Conservation (phyloP, 2,888 invertebrate genomes). For the Colostygia pectinataria region DNA sequence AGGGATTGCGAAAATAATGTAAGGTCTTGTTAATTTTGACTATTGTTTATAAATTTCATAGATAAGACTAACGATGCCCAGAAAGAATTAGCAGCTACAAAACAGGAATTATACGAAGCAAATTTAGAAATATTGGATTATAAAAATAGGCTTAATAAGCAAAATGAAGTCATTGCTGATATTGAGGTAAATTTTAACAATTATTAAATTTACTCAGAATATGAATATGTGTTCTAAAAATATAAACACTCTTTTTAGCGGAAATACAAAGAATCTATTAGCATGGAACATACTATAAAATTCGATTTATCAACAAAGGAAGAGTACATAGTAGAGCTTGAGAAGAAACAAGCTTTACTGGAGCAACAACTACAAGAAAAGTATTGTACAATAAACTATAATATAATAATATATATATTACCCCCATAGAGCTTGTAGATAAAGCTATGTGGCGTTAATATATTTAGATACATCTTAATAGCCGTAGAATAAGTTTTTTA, state of each 20-base stretch:
- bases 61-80: slow-evolving; percentile 34
- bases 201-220: too few species aligned
- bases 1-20: too few species aligned
- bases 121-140: slow-evolving; percentile 52
- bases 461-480: too few species aligned
- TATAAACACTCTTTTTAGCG: slow-evolving; percentile 40
- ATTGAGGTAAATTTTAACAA: slow-evolving; percentile 48
- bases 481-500: too few species aligned
- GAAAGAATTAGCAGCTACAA: slow-evolving; percentile 46
- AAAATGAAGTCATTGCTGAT: slow-evolving; percentile 49
- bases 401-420: too few species aligned
- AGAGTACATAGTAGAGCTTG: slow-evolving; percentile 54
- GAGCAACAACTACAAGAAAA: slow-evolving; percentile 57
- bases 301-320: slow-evolving; percentile 51
- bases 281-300: slow-evolving; percentile 47
- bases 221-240: background rate
- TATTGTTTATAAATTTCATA: slow-evolving; percentile 28
- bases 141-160: slow-evolving; percentile 44
- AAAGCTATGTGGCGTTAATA: too few species aligned
- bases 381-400: slow-evolving; percentile 39
- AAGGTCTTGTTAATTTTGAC: too few species aligned
- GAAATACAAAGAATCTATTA: slow-evolving; percentile 48
- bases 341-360: slow-evolving; percentile 49
- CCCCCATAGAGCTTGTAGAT: too few species aligned
- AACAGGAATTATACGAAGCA: slow-evolving; percentile 46